Evolutionary conservation across 1,140 invertebrate species (phyloP).

Genomic region (Trachymyrmex septentrionalis): DNA sequence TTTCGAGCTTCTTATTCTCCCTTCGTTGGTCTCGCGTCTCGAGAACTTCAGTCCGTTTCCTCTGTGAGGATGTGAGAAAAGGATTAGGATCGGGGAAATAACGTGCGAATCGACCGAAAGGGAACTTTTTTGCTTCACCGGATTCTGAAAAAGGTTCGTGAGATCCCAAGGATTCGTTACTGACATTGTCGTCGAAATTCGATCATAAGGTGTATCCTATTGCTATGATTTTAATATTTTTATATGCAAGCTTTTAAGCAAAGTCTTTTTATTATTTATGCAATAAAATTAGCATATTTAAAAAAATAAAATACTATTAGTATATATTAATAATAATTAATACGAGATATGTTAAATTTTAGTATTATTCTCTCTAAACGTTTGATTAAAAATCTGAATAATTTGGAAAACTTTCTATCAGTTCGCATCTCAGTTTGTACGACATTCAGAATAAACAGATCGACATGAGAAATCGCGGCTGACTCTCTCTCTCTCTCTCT

Average conservation of each 20-base stretch:
- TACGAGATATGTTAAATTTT: not conserved
- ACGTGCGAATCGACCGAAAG: conserved; percentile 72
- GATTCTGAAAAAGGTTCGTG: conserved; percentile 67
- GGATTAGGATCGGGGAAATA: conserved; percentile 81
- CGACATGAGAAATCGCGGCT: conserved; percentile 62
- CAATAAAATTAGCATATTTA: not conserved
- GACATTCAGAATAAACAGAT: conserved; percentile 46
- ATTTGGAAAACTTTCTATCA: not conserved
- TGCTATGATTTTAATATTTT: conserved; percentile 15
- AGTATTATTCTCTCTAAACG: not conserved
- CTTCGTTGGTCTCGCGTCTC: conserved; percentile 57
- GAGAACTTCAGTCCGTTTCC: conserved; percentile 69
- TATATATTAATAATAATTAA: too few relatives aligned
- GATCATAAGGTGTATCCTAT: not conserved
- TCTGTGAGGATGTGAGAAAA: conserved; percentile 83
- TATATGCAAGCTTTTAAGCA: not conserved
- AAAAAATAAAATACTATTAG: too few relatives aligned
- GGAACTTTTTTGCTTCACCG: conserved; percentile 63
- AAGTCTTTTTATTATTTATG: not conserved
- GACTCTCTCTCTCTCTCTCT: conserved; percentile 51
- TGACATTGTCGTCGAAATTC: conserved; percentile 17
- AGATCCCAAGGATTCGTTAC: conserved; percentile 60
- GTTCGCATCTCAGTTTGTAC: not conserved
- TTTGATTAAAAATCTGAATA: not conserved
- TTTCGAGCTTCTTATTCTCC: conserved; percentile 57